Percentiles rank a stretch among this genome's conserved stretches.
These are phyloP conservation scores for Prorops nasuta DNA, from an alignment of 1,140 invertebrate genomes.

Conservation along the genomic window DNA sequence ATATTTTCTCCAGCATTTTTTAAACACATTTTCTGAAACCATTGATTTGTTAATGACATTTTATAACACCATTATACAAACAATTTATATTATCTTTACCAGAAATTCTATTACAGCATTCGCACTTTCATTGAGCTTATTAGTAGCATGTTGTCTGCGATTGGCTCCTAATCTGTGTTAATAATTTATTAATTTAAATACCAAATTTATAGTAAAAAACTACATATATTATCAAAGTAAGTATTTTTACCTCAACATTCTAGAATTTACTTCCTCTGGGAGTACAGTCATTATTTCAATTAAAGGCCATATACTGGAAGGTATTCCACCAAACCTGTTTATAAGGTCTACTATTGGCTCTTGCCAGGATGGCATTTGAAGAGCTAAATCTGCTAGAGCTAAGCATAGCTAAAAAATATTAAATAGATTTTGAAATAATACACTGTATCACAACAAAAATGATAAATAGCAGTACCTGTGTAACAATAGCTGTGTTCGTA, in stretches of 20 bases:
- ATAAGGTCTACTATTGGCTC: conserved; percentile 85
- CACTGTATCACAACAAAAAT: conserved; percentile 2
- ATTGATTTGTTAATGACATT: conserved; percentile 16
- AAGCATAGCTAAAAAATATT: conserved; percentile 70
- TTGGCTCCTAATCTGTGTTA: conserved; percentile 79
- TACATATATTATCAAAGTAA: not conserved
- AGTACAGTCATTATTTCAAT: conserved; percentile 90
- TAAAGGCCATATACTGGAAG: conserved; percentile 71
- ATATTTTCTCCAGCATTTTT: conserved; percentile 59
- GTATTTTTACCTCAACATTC: conserved; percentile 63
- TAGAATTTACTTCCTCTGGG: conserved; percentile 91
- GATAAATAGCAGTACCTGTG: conserved; percentile 63
- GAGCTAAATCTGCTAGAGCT: conserved; percentile 86
- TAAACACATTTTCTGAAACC: conserved; percentile 65
- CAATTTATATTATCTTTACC: conserved; percentile 47
- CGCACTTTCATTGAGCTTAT: conserved; percentile 70
- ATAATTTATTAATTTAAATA: conserved; percentile 14
- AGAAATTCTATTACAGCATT: conserved; percentile 73
- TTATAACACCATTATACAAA: conserved; percentile 3
- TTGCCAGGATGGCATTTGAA: conserved; percentile 94
- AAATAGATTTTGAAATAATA: conserved; percentile 9
- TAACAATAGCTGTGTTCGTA: conserved; percentile 83
- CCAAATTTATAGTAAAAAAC: not conserved
- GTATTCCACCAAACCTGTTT: conserved; percentile 65
- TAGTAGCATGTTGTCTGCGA: conserved; percentile 77